These are phyloP conservation scores for Nemurella pictetii DNA, from an alignment of 2,888 invertebrate genomes.

Conservation along the genomic window DNA sequence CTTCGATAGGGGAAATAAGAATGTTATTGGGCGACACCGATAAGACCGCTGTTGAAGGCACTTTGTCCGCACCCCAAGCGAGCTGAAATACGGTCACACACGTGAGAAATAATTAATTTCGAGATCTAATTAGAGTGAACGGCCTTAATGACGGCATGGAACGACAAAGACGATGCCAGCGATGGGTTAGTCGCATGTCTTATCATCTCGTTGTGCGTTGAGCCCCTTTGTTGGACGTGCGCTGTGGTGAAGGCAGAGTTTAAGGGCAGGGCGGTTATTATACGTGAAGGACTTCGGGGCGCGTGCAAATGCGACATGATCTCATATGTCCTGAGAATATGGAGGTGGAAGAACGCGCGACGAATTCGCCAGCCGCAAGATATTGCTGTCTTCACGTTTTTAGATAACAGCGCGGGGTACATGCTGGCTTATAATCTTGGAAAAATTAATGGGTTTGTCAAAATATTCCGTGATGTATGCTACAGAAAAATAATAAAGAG, in stretches of 20 bases:
- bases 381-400: neutral
- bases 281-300: neutral
- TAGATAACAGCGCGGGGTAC: neutral
- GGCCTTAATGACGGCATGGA: neutral
- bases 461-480: neutral
- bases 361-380: neutral
- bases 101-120: neutral
- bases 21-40: neutral
- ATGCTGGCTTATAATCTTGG: neutral
- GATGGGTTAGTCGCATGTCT: neutral
- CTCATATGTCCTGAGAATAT: neutral
- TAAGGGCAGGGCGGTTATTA: neutral
- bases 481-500: neutral
- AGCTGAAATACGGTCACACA: neutral
- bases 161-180: neutral
- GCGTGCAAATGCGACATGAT: neutral
- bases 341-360: neutral
- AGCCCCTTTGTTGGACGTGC: neutral
- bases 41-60: too few species aligned
- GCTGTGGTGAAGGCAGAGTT: neutral
- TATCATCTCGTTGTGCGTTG: neutral
- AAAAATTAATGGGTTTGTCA: neutral
- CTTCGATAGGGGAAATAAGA: constrained; percentile 16
- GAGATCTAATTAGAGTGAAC: neutral
- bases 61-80: too few species aligned